Evolutionary conservation across 1,140 invertebrate species (phyloP), one percentile per base, ranked within the genome.

Genomic region (Lycorma delicatula): DNA sequence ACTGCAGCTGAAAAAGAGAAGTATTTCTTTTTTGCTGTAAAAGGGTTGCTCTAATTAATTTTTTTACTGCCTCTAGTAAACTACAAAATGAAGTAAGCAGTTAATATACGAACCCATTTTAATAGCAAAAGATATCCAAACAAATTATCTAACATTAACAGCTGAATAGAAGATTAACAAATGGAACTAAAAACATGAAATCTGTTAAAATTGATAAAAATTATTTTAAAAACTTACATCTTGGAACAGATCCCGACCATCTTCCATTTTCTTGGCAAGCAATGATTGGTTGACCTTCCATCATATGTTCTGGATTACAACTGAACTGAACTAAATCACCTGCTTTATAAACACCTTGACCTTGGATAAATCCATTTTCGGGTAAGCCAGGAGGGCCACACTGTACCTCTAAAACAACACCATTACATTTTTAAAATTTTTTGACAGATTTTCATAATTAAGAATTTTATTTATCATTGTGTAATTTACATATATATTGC

Each of bases 201-300:
- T n/a, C n/a, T n/a, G n/a, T n/a, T n/a, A n/a, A n/a, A n/a, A n/a
- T n/a, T n/a, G n/a, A n/a, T n/a, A n/a, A n/a, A n/a, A n/a, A n/a
- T n/a, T n/a, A n/a, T n/a, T n/a, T n/a, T n/a, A 28, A 25, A 13
- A 55, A 79, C 80, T 81, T 73, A 85, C 91, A 94, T 72, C 86
- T 88, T 22, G 91, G 90, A 20, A 86, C 74, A 27, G 82, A 80
- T 57, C 86, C 81, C 28, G 87, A 90, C 92, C 92, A 95, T 52
- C 86, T 75, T 20, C 89, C 89, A 72, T 83, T 91, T 70, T 93
- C 89, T 74, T 91, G 86, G 73, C 92, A 95, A 12, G 87, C 84
- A 34, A 91, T 81, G 60, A 89, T 86, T 11, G 85, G 83, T 65
- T 86, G 80, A 2, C 91, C 91, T 70, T 91, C 85, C 77, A 93